Percentiles rank a stretch among this genome's conserved stretches.
Conservation (phyloP, 2,888 invertebrate genomes). For the Phalera bucephala region DNA sequence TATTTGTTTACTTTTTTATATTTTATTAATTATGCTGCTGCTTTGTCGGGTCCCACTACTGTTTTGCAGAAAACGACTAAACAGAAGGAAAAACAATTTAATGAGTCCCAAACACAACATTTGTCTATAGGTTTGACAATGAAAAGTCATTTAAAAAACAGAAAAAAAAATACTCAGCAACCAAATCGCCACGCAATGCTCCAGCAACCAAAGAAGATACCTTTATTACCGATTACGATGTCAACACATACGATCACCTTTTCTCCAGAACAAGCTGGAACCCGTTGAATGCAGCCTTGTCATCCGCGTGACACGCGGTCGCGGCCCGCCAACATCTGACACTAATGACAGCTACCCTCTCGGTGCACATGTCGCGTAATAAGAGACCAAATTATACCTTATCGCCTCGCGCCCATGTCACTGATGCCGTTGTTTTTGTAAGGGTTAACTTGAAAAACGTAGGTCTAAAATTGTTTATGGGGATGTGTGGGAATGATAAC, state of each 20-base stretch:
- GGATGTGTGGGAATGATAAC: not conserved
- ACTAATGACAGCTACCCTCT: slow-evolving; percentile 72
- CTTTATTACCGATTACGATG: not conserved
- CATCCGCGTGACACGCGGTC: slow-evolving; percentile 46
- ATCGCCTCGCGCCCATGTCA: slow-evolving; percentile 46
- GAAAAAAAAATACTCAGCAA: too few relatives aligned
- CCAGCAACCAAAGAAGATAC: too few relatives aligned
- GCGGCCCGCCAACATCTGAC: slow-evolving; percentile 47
- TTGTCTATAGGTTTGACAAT: too few relatives aligned
- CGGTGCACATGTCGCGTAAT: slow-evolving; percentile 59
- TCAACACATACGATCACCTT: slow-evolving; percentile 23
- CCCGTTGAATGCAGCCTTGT: slow-evolving; percentile 24
- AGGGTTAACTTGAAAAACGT: slow-evolving; percentile 14
- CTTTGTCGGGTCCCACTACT: too few relatives aligned
- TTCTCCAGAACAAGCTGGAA: slow-evolving; percentile 26
- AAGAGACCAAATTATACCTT: slow-evolving; percentile 65
- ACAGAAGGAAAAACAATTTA: too few relatives aligned
- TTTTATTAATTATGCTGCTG: too few relatives aligned
- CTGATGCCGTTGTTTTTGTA: slow-evolving; percentile 29
- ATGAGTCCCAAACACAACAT: too few relatives aligned
- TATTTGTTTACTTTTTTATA: too few relatives aligned
- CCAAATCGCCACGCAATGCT: too few relatives aligned
- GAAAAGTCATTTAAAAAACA: too few relatives aligned
- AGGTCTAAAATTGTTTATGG: slow-evolving; percentile 18
- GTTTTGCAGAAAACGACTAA: too few relatives aligned